phyloP scores from a whole-genome alignment of 2,113 vertebrate genomes.

The Lutjanus erythropterus region DNA sequence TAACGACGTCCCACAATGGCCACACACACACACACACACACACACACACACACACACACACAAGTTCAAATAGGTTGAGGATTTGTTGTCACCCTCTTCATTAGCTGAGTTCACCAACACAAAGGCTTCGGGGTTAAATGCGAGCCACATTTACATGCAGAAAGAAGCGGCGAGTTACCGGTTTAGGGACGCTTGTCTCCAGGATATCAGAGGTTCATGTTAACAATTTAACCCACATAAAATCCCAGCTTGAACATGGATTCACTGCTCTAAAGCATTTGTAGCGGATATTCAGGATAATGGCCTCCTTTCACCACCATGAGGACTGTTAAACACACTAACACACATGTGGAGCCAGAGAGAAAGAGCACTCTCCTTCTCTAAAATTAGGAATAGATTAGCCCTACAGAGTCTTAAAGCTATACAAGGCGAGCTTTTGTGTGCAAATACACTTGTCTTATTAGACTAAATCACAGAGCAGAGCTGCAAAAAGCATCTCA shows the following conservation, averaged over 20 bases:
- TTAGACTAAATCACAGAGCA: slow-evolving; percentile 11
- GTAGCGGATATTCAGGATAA: background rate
- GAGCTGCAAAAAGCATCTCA: slow-evolving; percentile 8
- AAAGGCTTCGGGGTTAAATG: slow-evolving; percentile 17
- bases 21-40: slow-evolving; percentile 34
- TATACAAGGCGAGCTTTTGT: background rate
- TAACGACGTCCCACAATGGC: slow-evolving; percentile 59
- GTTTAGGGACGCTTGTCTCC: background rate
- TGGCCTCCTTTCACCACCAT: background rate
- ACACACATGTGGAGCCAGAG: background rate
- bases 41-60: slow-evolving; percentile 22
- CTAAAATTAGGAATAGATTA: slow-evolving; percentile 16
- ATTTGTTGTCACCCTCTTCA: slow-evolving; percentile 40
- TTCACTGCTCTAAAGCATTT: background rate
- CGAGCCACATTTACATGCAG: slow-evolving; percentile 4
- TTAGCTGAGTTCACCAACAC: slow-evolving; percentile 39
- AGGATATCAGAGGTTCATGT: background rate
- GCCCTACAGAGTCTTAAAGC: background rate
- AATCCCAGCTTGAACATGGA: background rate
- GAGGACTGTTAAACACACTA: slow-evolving; percentile 20
- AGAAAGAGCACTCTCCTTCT: background rate
- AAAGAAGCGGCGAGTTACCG: background rate
- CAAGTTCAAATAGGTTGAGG: background rate
- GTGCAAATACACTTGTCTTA: slow-evolving; percentile 7
- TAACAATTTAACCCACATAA: background rate